Conservation (phyloP, 2,888 invertebrate species). For the Drosophila tanythrix region DNA sequence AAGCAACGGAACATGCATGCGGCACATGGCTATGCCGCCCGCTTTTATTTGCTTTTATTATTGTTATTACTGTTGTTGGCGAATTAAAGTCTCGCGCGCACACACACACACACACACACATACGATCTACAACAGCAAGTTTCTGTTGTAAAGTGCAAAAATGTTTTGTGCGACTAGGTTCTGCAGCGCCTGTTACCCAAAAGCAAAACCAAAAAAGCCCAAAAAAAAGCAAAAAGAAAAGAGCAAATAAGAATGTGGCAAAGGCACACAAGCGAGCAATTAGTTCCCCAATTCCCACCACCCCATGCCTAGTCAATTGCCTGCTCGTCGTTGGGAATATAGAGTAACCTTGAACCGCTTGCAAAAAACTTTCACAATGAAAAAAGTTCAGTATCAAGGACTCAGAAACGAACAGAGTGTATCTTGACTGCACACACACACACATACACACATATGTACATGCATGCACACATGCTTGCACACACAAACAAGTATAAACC, state of each 20-base stretch:
- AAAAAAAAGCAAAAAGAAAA: slow-evolving; percentile 16
- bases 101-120: slow-evolving; percentile 6
- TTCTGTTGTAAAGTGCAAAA: slow-evolving; percentile 29
- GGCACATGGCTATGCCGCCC: slow-evolving; percentile 33
- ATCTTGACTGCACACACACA: slow-evolving; percentile 25
- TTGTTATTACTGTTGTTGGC: slow-evolving; percentile 52
- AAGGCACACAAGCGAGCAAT: slow-evolving; percentile 48
- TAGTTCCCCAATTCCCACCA: slow-evolving; percentile 3
- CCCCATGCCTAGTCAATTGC: neutral
- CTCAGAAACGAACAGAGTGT: slow-evolving; percentile 66
- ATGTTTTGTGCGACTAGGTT: slow-evolving; percentile 20
- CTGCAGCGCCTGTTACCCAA: slow-evolving; percentile 65
- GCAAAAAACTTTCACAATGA: slow-evolving; percentile 80
- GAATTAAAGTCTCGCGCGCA: slow-evolving; percentile 40
- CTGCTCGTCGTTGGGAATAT: slow-evolving; percentile 29
- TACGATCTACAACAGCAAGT: slow-evolving; percentile 5
- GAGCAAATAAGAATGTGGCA: slow-evolving; percentile 23
- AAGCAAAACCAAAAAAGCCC: slow-evolving; percentile 17
- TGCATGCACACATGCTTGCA: neutral
- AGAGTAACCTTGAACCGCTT: slow-evolving; percentile 69
- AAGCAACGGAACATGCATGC: slow-evolving; percentile 42
- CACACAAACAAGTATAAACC: slow-evolving; percentile 35
- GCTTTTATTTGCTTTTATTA: slow-evolving; percentile 41
- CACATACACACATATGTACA: neutral
- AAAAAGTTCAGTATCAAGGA: slow-evolving; percentile 80